Evolutionary conservation across 2,888 invertebrate genomes (phyloP).

Genomic region (Hymenopus coronatus): DNA sequence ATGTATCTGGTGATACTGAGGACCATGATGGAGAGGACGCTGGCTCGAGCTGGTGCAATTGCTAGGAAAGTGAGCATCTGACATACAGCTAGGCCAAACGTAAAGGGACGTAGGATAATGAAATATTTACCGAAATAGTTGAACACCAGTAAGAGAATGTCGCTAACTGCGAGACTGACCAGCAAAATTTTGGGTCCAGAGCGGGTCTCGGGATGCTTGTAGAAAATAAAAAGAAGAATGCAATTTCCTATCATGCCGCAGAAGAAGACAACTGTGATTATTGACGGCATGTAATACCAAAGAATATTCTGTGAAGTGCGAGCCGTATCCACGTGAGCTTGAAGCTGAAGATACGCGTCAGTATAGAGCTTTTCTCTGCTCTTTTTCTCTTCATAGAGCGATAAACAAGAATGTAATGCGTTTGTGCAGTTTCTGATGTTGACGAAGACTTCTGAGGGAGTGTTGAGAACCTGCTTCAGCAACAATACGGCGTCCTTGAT

Average conservation of each 20-base stretch:
- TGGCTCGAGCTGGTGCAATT: not conserved
- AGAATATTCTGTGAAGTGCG: not conserved
- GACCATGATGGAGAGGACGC: not conserved
- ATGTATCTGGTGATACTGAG: not conserved
- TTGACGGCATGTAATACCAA: not conserved
- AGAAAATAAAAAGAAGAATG: not conserved
- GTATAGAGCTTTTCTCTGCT: not conserved
- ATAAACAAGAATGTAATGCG: not conserved
- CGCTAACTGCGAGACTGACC: not conserved
- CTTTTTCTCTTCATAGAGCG: not conserved
- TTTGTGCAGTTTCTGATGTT: not conserved
- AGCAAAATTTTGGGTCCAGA: not conserved
- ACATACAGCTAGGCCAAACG: not conserved
- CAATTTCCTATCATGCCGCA: not conserved
- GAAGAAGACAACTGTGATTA: not conserved
- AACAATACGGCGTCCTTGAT: not conserved
- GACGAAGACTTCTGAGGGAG: not conserved
- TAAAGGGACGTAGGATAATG: not conserved
- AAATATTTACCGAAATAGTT: not conserved
- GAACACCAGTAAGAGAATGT: not conserved
- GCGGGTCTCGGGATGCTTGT: not conserved
- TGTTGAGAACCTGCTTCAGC: not conserved
- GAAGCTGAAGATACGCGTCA: not conserved
- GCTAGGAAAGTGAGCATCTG: not conserved
- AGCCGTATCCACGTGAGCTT: not conserved